These are phyloP conservation scores for Calonectris borealis DNA, from an alignment of 2,113 vertebrate species.

Conservation along the genomic window DNA sequence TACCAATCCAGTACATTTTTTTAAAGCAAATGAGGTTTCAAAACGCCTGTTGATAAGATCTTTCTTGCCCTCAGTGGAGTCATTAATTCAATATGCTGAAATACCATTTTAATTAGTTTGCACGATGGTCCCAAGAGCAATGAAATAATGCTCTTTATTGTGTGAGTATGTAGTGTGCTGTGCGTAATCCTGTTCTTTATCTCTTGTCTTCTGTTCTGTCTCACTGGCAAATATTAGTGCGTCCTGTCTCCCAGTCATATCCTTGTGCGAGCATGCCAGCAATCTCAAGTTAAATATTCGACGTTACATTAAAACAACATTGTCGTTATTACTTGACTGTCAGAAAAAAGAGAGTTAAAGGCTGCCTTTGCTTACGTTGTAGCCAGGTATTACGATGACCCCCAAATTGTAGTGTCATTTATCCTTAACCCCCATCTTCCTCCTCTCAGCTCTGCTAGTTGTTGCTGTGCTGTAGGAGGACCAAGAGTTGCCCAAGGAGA, in stretches of 20 bases:
- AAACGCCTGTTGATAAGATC: conserved; percentile 30
- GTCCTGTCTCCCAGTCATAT: not conserved
- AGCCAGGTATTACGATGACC: not conserved
- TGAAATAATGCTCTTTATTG: conserved; percentile 45
- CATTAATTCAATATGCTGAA: conserved; percentile 51
- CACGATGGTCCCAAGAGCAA: not conserved
- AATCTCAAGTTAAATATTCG: not conserved
- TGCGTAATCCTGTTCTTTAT: conserved; percentile 33
- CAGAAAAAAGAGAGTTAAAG: not conserved
- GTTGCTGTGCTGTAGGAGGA: not conserved
- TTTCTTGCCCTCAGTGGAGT: conserved; percentile 46
- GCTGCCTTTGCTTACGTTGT: not conserved
- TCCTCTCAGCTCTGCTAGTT: not conserved
- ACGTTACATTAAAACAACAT: not conserved
- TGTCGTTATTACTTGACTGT: not conserved
- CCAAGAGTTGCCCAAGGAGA: not conserved
- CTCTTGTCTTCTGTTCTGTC: conserved; percentile 27
- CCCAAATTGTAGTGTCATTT: not conserved
- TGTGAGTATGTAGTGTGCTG: not conserved
- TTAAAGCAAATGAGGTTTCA: not conserved
- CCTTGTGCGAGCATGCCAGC: not conserved
- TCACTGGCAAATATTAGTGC: conserved; percentile 40
- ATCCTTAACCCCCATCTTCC: not conserved
- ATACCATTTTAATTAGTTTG: conserved; percentile 53
- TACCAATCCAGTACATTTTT: not conserved